A percentile compares a stretch with the other conserved stretches of the same genome.
Conservation (phyloP, 2,113 vertebrate genomes). For the Campylomormyrus numenius region DNA sequence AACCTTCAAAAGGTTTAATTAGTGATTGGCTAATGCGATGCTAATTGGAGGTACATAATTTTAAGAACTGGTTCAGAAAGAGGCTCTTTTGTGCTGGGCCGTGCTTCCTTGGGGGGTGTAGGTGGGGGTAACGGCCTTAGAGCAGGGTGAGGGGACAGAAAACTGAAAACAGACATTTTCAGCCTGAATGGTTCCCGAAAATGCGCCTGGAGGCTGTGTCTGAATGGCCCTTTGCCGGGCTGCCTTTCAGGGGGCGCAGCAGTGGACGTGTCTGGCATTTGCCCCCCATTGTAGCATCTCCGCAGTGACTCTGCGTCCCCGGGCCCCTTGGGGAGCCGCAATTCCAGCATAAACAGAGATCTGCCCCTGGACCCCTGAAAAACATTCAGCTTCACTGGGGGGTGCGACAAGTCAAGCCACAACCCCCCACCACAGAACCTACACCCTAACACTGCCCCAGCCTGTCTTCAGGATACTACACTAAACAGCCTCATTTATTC, state of each 20-base stretch:
- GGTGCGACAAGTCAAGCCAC: conserved; percentile 14
- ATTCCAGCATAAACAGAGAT: conserved; percentile 46
- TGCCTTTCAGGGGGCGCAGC: conserved; percentile 58
- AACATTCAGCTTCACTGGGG: background rate
- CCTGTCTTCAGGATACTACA: background rate
- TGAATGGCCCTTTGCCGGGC: conserved; percentile 44
- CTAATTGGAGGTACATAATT: conserved; percentile 49
- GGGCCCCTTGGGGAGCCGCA: conserved; percentile 12
- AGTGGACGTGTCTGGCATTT: conserved; percentile 68
- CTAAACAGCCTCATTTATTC: background rate
- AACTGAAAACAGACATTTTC: conserved; percentile 58
- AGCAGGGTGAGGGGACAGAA: conserved; percentile 47
- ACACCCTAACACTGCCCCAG: background rate
- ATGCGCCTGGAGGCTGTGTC: conserved; percentile 50
- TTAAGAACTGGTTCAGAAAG: conserved; percentile 33
- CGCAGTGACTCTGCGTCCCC: conserved; percentile 45
- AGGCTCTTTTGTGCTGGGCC: conserved; percentile 28
- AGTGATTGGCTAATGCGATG: conserved; percentile 29
- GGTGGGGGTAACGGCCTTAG: conserved; percentile 36
- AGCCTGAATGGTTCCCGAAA: conserved; percentile 56
- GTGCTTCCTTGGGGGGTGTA: conserved; percentile 25
- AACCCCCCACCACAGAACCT: background rate
- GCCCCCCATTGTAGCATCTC: conserved; percentile 52
- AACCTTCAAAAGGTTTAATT: conserved; percentile 41
- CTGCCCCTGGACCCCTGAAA: conserved; percentile 42